Percentiles rank a stretch among this genome's conserved stretches.
Evolutionary conservation across 1,140 invertebrate genomes (phyloP).

Genomic region (Adoxophyes honmai): DNA sequence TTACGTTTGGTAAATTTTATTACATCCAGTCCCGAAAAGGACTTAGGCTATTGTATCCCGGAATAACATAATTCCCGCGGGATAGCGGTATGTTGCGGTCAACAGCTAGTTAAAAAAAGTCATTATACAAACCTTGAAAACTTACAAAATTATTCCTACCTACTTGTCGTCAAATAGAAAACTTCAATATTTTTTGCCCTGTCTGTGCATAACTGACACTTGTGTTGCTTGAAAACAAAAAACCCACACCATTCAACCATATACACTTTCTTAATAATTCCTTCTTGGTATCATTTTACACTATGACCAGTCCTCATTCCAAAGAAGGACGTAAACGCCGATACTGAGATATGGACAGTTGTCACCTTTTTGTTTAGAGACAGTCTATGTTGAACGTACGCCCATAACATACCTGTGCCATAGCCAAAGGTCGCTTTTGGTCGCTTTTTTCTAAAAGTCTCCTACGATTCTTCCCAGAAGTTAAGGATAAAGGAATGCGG

Average conservation of each 20-base stretch:
- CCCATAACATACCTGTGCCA: conserved; percentile 10
- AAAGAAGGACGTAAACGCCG: background rate
- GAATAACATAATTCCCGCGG: too few species aligned
- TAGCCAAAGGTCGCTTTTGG: conserved; percentile 16
- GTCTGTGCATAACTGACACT: too few species aligned
- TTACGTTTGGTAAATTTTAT: too few species aligned
- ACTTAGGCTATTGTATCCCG: too few species aligned
- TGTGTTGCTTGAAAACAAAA: too few species aligned
- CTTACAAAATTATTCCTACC: too few species aligned
- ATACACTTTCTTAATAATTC: conserved; percentile 1
- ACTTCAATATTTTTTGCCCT: too few species aligned
- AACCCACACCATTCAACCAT: background rate
- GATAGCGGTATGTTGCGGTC: too few species aligned
- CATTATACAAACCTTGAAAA: too few species aligned
- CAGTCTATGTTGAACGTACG: background rate
- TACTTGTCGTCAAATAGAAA: too few species aligned
- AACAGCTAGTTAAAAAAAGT: too few species aligned
- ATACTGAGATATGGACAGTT: background rate
- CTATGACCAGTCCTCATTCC: background rate
- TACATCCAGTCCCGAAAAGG: too few species aligned
- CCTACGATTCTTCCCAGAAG: conserved; percentile 40
- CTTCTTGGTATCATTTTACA: conserved; percentile 12
- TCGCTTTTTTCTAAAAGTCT: conserved; percentile 17
- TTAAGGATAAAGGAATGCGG: conserved; percentile 47
- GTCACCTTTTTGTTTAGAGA: background rate